Conservation (phyloP, 2,797 vertebrate genomes). For the Cyprinella venusta region DNA sequence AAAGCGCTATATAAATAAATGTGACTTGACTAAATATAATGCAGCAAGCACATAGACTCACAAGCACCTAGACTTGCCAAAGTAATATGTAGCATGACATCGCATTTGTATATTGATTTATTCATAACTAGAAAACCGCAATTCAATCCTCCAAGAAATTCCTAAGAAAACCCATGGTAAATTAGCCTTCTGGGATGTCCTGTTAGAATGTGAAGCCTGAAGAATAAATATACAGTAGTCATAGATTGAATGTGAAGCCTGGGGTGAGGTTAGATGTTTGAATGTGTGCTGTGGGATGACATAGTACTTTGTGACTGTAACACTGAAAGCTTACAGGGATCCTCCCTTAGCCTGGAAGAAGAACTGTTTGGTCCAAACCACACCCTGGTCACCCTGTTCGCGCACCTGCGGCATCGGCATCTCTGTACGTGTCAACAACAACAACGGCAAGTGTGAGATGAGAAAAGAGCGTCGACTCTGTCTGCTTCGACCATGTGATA, state of each 20-base stretch:
- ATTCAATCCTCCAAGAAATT: neutral
- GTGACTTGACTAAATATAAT: neutral
- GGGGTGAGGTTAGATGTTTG: conserved; percentile 24
- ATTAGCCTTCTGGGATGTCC: neutral
- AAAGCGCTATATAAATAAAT: too few species aligned
- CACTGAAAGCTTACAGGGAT: conserved; percentile 91
- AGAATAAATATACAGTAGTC: conserved; percentile 6
- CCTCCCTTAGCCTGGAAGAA: conserved; percentile 91
- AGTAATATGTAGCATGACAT: neutral
- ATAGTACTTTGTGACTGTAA: conserved; percentile 73
- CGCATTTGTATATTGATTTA: neutral
- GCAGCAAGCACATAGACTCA: neutral
- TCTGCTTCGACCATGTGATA: conserved; percentile 87
- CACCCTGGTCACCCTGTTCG: conserved; percentile 92
- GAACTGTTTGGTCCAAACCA: conserved; percentile 92
- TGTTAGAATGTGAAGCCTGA: neutral
- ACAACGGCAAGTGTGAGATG: conserved; percentile 92
- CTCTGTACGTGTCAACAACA: conserved; percentile 89
- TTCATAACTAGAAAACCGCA: neutral
- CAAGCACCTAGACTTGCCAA: neutral
- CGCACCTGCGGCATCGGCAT: conserved; percentile 91
- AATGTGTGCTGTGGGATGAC: conserved; percentile 62
- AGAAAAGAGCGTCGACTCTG: conserved; percentile 89
- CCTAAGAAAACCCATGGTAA: neutral
- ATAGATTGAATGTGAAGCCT: neutral